A percentile compares a stretch with the other conserved stretches of the same genome.
Evolutionary conservation across 92 coral and sea anemone species (phyloP).

Genomic region (Isaurus tuberculatus): DNA sequence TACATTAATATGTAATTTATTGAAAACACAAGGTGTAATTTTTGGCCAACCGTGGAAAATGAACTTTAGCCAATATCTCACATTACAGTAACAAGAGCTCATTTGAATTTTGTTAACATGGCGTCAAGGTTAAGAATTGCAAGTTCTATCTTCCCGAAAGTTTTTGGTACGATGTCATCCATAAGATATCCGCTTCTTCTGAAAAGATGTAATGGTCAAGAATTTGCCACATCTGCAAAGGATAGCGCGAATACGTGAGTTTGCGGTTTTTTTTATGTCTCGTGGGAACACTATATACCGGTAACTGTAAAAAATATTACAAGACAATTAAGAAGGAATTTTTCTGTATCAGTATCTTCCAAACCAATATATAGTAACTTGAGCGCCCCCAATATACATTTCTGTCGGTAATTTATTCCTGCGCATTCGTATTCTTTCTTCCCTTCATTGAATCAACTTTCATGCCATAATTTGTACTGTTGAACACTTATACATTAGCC

Average conservation of each 20-base stretch:
- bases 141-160: background rate
- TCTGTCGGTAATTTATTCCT: too few relatives aligned
- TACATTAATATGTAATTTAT: too few relatives aligned
- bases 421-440: too few relatives aligned
- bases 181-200: background rate
- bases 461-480: too few relatives aligned
- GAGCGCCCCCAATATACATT: too few relatives aligned
- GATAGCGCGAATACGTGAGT: slow-evolving; percentile 22
- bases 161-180: background rate
- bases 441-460: too few relatives aligned
- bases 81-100: background rate
- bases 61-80: background rate
- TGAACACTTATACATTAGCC: too few relatives aligned
- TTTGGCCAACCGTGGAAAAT: background rate
- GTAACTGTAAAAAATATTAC: background rate
- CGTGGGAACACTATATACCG: background rate
- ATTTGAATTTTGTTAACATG: background rate
- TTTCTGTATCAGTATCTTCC: background rate
- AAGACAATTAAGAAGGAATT: background rate
- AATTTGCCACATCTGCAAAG: slow-evolving; percentile 15
- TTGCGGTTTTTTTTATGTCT: background rate
- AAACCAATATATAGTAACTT: too few relatives aligned
- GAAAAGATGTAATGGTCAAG: background rate
- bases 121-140: background rate
- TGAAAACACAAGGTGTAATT: background rate